phyloP scores from a whole-genome alignment of 2,113 vertebrate genomes.

The Gymnorhina tibicen region DNA sequence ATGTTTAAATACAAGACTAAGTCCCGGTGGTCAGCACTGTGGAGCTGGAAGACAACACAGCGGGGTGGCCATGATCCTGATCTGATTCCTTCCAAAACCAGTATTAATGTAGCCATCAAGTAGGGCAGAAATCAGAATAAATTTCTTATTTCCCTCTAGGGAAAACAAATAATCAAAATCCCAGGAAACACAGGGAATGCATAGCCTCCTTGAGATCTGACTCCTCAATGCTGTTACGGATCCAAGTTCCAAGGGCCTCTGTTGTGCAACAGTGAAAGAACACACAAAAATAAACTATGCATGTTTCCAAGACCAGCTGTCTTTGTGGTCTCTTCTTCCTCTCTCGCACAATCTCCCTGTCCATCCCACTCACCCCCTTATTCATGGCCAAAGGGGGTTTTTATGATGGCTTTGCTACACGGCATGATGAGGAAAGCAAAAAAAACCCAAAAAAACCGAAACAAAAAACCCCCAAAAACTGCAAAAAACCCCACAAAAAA shows the following conservation, averaged over 20 bases:
- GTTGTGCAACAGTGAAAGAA: slow-evolving; percentile 12
- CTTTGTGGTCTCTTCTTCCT: not conserved
- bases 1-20: not conserved
- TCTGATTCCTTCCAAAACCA: not conserved
- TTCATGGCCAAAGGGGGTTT: not conserved
- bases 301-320: slow-evolving; percentile 49
- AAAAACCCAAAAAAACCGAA: too few relatives aligned
- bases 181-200: not conserved
- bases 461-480: too few relatives aligned
- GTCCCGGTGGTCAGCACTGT: not conserved
- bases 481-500: not conserved
- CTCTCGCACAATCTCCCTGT: not conserved
- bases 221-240: not conserved
- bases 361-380: not conserved
- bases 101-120: not conserved
- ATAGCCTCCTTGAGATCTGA: not conserved
- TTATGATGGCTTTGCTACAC: not conserved
- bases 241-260: slow-evolving; percentile 45
- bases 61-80: not conserved
- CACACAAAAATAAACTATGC: slow-evolving; percentile 36
- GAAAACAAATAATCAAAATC: not conserved
- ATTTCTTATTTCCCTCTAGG: not conserved
- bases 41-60: not conserved
- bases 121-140: not conserved
- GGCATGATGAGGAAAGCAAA: not conserved